Percentiles rank a stretch among this genome's conserved stretches.
Evolutionary conservation across 2,797 vertebrate genomes (phyloP).

Genomic region (Pagetopsis macropterus): DNA sequence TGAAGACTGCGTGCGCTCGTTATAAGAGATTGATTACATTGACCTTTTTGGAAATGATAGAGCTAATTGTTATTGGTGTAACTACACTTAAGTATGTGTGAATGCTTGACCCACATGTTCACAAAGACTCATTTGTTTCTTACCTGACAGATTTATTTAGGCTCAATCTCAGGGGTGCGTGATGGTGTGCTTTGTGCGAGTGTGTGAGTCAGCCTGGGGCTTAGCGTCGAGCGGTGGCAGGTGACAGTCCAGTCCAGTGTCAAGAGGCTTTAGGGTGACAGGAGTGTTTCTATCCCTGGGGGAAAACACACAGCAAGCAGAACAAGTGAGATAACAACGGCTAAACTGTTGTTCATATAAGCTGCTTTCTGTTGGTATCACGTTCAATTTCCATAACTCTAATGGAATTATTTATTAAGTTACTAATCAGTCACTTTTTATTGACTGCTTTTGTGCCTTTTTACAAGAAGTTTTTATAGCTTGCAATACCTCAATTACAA

Average conservation of each 20-base stretch:
- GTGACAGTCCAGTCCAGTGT: slow-evolving; percentile 71
- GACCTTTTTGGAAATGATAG: slow-evolving; percentile 49
- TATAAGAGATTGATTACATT: slow-evolving; percentile 66
- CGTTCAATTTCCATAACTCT: slow-evolving; percentile 18
- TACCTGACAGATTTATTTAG: slow-evolving; percentile 69
- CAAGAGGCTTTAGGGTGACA: slow-evolving; percentile 69
- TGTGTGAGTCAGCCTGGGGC: slow-evolving; percentile 69
- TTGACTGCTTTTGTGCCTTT: slow-evolving; percentile 4
- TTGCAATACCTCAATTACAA: neutral
- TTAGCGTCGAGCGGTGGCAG: slow-evolving; percentile 70
- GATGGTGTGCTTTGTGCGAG: slow-evolving; percentile 40
- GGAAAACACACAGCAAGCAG: slow-evolving; percentile 38
- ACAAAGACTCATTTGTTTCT: slow-evolving; percentile 56
- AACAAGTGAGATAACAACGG: slow-evolving; percentile 44
- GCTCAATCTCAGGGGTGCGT: slow-evolving; percentile 53
- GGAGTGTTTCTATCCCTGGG: slow-evolving; percentile 54
- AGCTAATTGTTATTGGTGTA: slow-evolving; percentile 58
- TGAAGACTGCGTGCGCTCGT: slow-evolving; percentile 56
- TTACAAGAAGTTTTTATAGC: neutral
- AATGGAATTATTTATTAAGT: neutral
- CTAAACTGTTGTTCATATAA: slow-evolving; percentile 25
- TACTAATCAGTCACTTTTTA: slow-evolving; percentile 9
- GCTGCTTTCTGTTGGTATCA: slow-evolving; percentile 25
- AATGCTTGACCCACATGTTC: slow-evolving; percentile 45
- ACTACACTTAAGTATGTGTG: slow-evolving; percentile 25